Evolutionary conservation across 2,113 vertebrate genomes (phyloP), one percentile per base, ranked within the genome.

Genomic region (Sporophila hypoxantha): DNA sequence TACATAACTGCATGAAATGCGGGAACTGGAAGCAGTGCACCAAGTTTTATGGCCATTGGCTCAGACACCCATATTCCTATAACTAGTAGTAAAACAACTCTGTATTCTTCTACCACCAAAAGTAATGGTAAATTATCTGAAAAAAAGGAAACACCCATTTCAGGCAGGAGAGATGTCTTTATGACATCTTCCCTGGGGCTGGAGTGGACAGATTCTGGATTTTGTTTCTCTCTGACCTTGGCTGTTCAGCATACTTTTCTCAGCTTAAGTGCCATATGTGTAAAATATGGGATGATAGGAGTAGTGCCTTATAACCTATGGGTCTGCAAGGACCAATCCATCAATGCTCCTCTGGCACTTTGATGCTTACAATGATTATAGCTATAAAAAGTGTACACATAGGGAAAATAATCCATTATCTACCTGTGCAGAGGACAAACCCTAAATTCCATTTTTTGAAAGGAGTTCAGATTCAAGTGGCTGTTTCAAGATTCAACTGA

Each of bases 241-340:
- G 73, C 87, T 85, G 79, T 80, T 82, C 71, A 93, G 78, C 68
- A 76, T 67, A 60, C 59, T 89, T 94, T 80, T 83, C 76, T 89
- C 66, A 62, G 61, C 21, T 36, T 89, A 94, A 94, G 80, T 91
- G 87, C 85, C 76, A 32, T 85, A 49, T 53, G 50, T 77, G 89
- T 91, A 86, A 93, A 87, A 83, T 84, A 91, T 76, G 73, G 59
- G 89, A 92, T 87, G 79, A 82, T 47, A 75, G 76, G 49, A 91
- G 61, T 36, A 75, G 37, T 89, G 68, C 66, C 73, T 82, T 89
- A 57, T 88, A 90, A 92, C 79, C 87, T 68, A 23, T 44, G 49
- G 62, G 42, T 65, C 69, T 85, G 17, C 34, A 71, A 91, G 80
- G 62, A 92, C 50, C 59, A 83, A 93, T 89, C 55, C 80, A 60